phyloP scores from a whole-genome alignment of 2,888 invertebrate species.

The Marasmarcha lunaedactyla region DNA sequence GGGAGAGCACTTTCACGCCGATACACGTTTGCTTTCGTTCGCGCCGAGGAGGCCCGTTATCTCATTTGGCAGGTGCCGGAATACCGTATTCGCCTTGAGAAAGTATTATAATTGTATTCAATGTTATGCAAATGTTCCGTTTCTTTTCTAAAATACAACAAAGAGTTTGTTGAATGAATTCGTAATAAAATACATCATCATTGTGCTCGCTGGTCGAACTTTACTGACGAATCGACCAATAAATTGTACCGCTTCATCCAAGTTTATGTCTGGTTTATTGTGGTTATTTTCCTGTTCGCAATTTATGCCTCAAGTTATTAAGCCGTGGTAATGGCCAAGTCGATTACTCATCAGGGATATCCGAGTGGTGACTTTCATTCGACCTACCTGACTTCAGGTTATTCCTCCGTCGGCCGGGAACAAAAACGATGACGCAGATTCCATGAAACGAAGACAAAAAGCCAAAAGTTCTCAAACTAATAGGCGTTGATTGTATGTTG shows the following conservation, averaged over 20 bases:
- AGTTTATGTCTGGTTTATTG: no score
- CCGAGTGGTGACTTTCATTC: constrained; percentile 47
- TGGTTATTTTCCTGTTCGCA: not conserved
- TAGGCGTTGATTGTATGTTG: constrained; percentile 23
- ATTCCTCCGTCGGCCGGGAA: constrained; percentile 41
- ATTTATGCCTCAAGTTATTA: constrained; percentile 6
- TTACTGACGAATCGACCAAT: not conserved
- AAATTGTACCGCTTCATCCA: not conserved
- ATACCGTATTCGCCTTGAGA: constrained; percentile 42
- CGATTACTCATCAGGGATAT: constrained; percentile 38
- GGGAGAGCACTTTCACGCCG: constrained; percentile 45
- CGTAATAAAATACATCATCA: not conserved
- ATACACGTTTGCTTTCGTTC: constrained; percentile 61
- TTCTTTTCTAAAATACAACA: constrained; percentile 1
- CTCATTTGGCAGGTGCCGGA: constrained; percentile 63
- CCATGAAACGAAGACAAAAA: constrained; percentile 29
- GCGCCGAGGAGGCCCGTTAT: constrained; percentile 50
- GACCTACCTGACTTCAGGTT: constrained; percentile 59
- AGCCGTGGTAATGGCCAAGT: constrained; percentile 23
- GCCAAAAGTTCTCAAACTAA: constrained; percentile 23
- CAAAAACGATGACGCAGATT: constrained; percentile 40
- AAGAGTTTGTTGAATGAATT: not conserved
- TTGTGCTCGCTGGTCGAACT: no score
- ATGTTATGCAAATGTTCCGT: constrained; percentile 34
- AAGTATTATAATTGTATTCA: constrained; percentile 48